Base-by-base conservation (phyloP, 1,140 invertebrate species). In the Holotrichia oblita region DNA sequence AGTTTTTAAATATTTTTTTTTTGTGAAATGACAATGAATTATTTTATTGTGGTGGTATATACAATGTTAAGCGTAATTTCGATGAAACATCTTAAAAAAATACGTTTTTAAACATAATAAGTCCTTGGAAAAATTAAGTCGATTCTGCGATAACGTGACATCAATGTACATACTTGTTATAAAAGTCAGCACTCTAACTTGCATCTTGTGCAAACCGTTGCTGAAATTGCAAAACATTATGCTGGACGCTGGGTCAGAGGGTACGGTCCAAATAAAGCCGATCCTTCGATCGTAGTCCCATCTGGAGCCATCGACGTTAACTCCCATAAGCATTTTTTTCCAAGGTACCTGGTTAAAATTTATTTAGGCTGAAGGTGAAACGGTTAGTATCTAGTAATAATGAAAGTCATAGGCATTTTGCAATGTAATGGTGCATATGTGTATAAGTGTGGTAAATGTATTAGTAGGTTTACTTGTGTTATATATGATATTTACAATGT, bases 221-320 rank as follows among this genome's bases (percentile, higher is more conserved):
- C 0, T 27, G 61, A 64, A 17, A 64, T 27, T 17, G 61, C 61
- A 64, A 64, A 64, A 64, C 20, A 24, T 9, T 20, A 64, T 64
- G 17, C 61, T 64, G 20, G 61, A 64, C 17, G 8, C 61, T 12
- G 17, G 14, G 17, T 64, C 61, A 2, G 20, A 20, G 0, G 61
- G 61, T 20, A 8, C 24, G n/a, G 24, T 20, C 72, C 72, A 73
- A 2, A n/a, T 73, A 17, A 40, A 73, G 34, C 72, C 72, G 27
- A 73, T 73, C n/a, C 40, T 22, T 41, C 10, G 27, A n/a, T 73
- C 72, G 72, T 73, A 73, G n/a, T 73, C 40, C 72, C 72, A 73
- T 73, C n/a, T 40, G 12, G 72, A 6, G 7, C 72, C 72, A 41
- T 73, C 72, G 9, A 20, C 61, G 17, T 64, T 17, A 20, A 64